Evolutionary conservation across 2,888 invertebrate species (phyloP), one percentile per base, ranked within the genome.

Genomic region (Coelinius sp.): DNA sequence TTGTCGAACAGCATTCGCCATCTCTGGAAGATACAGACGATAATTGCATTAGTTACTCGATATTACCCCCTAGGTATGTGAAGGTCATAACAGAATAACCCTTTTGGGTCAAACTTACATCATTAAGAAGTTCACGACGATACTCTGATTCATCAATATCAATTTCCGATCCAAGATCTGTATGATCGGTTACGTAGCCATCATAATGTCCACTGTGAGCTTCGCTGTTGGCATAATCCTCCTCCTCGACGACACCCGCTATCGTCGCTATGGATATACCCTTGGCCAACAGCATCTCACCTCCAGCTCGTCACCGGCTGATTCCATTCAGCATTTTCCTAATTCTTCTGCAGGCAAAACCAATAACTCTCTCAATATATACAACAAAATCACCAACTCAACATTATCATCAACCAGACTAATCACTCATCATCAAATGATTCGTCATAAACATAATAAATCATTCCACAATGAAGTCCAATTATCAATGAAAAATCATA

Each of bases 1-100:
- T 93, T 93, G 88, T 96, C 96, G 85, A 96, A 96, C 75, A 96
- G 91, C 76, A 94, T 92, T 79, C 95, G 92, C 96, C 96, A 96
- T 94, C 95, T 95, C 95, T 96, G 91, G 75, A 91, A 91, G 76
- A 82, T 86, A 84, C 72, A 53, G 79, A 76, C 77, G 52, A 73
- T 46, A 49, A 41, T 46, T 56, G 46, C 31, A 63, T 63, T 70
- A 44, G 49, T 4, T 71, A 44, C 20, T 49, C 68, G 31, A 73
- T 53, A 52, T 70, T 24, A 59, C n/a, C 59, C 17, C 27, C 14
- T 1, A 56, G 25, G n/a, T 31, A 38, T 3, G 44, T 27, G 25
- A 63, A 53, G 56, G 10, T 68, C 17, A 35, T 52, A 71, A 75
- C 72, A 68, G 12, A 24, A n/a, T n/a, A 41, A 41, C 1, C 41